phyloP scores from a whole-genome alignment of 2,113 vertebrate species.

The Thamnophis sirtalis region DNA sequence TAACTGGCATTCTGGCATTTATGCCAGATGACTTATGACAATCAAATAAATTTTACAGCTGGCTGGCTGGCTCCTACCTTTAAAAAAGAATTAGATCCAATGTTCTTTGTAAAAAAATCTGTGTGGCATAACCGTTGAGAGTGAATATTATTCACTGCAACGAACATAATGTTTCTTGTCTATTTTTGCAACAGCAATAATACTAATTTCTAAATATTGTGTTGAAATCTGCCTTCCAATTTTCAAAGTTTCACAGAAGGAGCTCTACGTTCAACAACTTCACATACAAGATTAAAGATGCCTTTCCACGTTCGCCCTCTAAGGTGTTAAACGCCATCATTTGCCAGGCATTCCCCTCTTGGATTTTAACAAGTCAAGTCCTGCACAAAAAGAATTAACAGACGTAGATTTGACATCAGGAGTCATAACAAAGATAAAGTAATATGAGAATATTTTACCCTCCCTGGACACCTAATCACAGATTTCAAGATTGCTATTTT shows the following conservation, averaged over 20 bases:
- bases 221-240: background rate
- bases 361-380: background rate
- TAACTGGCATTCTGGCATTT: background rate
- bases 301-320: background rate
- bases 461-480: background rate
- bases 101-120: background rate
- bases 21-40: background rate
- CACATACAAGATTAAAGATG: background rate
- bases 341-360: background rate
- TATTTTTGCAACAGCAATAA: background rate
- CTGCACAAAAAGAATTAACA: background rate
- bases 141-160: background rate
- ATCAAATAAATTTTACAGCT: background rate
- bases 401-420: background rate
- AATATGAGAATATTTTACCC: background rate
- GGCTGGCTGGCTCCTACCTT: background rate
- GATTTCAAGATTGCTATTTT: background rate
- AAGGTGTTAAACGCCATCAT: background rate
- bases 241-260: background rate
- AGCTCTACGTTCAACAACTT: background rate
- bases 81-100: background rate
- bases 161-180: background rate
- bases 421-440: background rate
- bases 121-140: background rate
- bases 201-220: background rate